phyloP scores from a whole-genome alignment of 2,113 vertebrate species.

The Colossoma macropomum region DNA sequence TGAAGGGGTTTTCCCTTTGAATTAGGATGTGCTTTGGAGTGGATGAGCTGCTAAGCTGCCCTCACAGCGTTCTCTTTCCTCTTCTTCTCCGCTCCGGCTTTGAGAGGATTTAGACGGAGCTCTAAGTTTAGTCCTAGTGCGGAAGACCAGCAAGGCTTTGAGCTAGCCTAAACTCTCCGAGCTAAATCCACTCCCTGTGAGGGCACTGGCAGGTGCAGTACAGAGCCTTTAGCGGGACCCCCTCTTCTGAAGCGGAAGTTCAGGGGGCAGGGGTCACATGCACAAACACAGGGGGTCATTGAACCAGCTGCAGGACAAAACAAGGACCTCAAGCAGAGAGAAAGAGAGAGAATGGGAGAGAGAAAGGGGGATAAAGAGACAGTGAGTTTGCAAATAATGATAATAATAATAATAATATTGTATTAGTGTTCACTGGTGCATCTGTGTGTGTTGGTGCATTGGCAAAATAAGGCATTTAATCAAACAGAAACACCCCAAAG shows the following conservation, averaged over 20 bases:
- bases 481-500: too few species aligned
- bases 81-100: conserved; percentile 35
- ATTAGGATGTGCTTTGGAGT: conserved; percentile 71
- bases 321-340: conserved; percentile 69
- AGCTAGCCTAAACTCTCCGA: conserved; percentile 52
- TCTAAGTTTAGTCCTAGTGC: conserved; percentile 65
- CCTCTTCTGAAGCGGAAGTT: conserved; percentile 77
- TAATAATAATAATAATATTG: too few species aligned
- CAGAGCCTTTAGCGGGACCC: conserved; percentile 62
- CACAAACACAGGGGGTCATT: conserved; percentile 77
- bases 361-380: not conserved
- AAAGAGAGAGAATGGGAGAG: not conserved
- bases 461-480: too few species aligned
- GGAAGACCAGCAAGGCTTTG: conserved; percentile 59
- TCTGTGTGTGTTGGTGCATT: too few species aligned
- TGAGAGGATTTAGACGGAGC: conserved; percentile 66
- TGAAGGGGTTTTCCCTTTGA: conserved; percentile 62
- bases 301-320: conserved; percentile 80
- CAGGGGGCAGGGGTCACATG: conserved; percentile 84
- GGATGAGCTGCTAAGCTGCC: conserved; percentile 72
- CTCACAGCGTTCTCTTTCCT: conserved; percentile 53
- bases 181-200: conserved; percentile 67
- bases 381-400: not conserved
- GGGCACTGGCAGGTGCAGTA: conserved; percentile 44
- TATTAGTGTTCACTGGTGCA: too few species aligned